phyloP scores from a whole-genome alignment of 2,797 vertebrate genomes.

The Leucoraja ocellata region DNA sequence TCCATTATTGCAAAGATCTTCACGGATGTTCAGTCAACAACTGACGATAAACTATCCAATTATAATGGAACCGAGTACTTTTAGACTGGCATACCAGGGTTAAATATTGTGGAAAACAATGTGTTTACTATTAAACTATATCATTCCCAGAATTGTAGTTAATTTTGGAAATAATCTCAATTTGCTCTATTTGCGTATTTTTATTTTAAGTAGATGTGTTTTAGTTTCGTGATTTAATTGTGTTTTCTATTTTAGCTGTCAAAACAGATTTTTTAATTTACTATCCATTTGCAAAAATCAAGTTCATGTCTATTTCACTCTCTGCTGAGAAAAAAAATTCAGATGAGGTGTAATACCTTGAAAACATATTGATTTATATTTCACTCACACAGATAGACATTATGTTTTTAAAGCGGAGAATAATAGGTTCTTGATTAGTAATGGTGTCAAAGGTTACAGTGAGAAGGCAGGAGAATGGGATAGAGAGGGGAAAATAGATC shows the following conservation, averaged over 20 bases:
- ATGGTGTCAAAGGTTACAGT: too few species aligned
- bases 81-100: neutral
- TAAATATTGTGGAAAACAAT: neutral
- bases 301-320: too few species aligned
- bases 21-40: neutral
- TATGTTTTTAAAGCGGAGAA: too few species aligned
- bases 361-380: conserved; percentile 8
- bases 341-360: neutral
- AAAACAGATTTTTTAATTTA: neutral
- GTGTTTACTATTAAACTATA: neutral
- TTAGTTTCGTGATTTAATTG: neutral
- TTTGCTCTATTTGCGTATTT: neutral
- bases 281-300: neutral
- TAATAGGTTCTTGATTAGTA: too few species aligned
- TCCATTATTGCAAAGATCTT: neutral
- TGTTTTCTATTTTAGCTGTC: neutral
- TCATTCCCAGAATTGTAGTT: neutral
- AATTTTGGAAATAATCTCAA: neutral
- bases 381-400: neutral
- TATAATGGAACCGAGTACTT: neutral
- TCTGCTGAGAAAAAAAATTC: neutral
- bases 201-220: neutral
- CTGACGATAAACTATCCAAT: neutral
- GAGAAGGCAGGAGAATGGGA: too few species aligned
- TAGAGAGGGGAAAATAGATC: too few species aligned